Conservation (phyloP, 1,140 invertebrate species). For the Pseudomyrmex concolor region DNA sequence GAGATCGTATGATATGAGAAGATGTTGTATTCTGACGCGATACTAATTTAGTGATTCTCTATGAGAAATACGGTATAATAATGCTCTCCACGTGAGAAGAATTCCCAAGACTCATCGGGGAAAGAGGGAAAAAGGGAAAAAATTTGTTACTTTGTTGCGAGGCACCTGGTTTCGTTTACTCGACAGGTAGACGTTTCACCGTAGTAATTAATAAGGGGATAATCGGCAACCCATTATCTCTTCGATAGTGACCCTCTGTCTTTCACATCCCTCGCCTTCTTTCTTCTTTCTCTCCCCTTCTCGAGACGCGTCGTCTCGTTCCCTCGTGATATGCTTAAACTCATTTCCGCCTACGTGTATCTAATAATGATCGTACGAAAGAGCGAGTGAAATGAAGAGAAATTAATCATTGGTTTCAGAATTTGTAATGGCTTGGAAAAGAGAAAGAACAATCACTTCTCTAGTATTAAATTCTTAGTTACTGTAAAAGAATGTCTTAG, state of each 20-base stretch:
- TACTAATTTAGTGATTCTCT: not conserved
- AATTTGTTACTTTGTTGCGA: constrained; percentile 21
- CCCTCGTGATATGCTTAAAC: constrained; percentile 7
- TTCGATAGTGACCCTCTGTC: constrained; percentile 28
- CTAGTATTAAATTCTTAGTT: too few relatives aligned
- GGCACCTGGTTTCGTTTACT: constrained; percentile 60
- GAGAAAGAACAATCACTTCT: not conserved
- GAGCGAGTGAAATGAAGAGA: not conserved
- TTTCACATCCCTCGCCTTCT: constrained; percentile 11
- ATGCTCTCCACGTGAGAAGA: not conserved
- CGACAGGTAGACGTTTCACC: constrained; percentile 38
- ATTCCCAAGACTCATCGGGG: not conserved
- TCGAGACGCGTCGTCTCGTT: not conserved
- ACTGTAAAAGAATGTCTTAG: not conserved
- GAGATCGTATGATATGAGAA: not conserved
- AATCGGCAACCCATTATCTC: constrained; percentile 66
- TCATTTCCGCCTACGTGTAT: constrained; percentile 71
- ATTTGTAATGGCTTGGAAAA: not conserved
- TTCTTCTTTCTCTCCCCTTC: not conserved
- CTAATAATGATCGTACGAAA: constrained; percentile 35
- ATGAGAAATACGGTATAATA: not conserved
- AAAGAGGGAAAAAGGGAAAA: constrained; percentile 12
- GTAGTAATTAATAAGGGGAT: constrained; percentile 69
- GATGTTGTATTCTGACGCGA: too few relatives aligned
- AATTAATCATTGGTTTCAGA: constrained; percentile 6